Conservation (phyloP, 2,888 invertebrate genomes). For the Deilephila elpenor region DNA sequence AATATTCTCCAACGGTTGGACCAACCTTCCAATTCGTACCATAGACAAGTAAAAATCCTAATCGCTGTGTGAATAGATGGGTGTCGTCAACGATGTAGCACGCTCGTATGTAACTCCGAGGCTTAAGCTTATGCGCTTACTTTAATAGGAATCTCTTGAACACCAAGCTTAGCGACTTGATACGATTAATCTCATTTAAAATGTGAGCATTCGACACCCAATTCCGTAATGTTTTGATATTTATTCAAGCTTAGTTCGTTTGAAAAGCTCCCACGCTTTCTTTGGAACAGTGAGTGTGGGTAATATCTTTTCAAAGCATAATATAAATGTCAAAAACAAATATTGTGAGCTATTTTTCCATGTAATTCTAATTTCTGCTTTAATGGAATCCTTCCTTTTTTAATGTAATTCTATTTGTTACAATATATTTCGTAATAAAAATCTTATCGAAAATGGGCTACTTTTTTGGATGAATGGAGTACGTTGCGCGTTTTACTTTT, state of each 20-base stretch:
- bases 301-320: neutral
- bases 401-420: neutral
- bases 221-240: slow-evolving; percentile 23
- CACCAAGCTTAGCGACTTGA: slow-evolving; percentile 50
- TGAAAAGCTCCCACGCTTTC: neutral
- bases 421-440: neutral
- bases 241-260: slow-evolving; percentile 1
- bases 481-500: neutral
- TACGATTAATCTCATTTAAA: slow-evolving; percentile 49
- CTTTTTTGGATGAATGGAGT: neutral
- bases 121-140: slow-evolving; percentile 43
- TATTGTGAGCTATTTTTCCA: neutral
- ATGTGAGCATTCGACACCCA: slow-evolving; percentile 22
- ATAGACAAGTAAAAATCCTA: neutral
- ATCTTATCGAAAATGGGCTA: neutral
- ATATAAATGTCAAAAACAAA: neutral
- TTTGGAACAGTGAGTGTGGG: neutral
- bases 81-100: slow-evolving; percentile 17
- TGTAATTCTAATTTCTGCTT: no score
- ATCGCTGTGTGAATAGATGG: neutral
- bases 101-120: slow-evolving; percentile 9
- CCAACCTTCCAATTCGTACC: neutral
- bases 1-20: no score
- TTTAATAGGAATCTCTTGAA: slow-evolving; percentile 67
- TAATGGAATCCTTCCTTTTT: neutral